Conservation (phyloP, 2,113 vertebrate genomes). For the Tinamus guttatus region DNA sequence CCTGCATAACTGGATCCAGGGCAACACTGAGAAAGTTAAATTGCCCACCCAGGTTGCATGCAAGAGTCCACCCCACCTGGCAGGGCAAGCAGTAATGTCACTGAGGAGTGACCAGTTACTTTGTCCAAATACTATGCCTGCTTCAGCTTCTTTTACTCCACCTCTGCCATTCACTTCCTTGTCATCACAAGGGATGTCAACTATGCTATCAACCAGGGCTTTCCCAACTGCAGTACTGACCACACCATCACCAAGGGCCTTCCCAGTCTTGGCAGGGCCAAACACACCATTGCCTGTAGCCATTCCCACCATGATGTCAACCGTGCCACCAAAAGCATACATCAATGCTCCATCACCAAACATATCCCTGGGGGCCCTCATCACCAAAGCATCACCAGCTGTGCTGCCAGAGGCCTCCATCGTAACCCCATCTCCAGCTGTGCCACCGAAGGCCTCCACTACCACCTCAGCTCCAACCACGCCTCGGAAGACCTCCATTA, state of each 20-base stretch:
- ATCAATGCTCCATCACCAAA: background rate
- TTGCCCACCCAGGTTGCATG: slow-evolving; percentile 52
- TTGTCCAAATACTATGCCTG: slow-evolving; percentile 53
- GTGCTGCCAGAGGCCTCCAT: background rate
- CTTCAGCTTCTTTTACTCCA: background rate
- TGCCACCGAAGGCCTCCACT: background rate
- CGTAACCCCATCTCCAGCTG: no score
- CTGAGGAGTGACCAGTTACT: slow-evolving; percentile 70
- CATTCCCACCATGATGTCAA: background rate
- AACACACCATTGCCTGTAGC: background rate
- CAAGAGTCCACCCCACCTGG: slow-evolving; percentile 68
- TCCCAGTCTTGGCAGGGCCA: background rate
- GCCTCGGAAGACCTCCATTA: background rate
- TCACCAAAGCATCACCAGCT: background rate
- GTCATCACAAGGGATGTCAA: background rate
- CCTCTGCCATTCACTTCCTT: background rate
- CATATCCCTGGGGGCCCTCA: background rate
- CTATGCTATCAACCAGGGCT: background rate
- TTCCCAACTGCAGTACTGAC: background rate
- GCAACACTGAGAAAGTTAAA: slow-evolving; percentile 51
- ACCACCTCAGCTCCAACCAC: background rate
- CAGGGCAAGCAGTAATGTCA: slow-evolving; percentile 36
- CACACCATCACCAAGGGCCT: background rate
- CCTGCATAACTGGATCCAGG: slow-evolving; percentile 73
- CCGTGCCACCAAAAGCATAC: rapidly evolving